Conservation (phyloP, 1,140 invertebrate species). For the Drosophila arawakana region DNA sequence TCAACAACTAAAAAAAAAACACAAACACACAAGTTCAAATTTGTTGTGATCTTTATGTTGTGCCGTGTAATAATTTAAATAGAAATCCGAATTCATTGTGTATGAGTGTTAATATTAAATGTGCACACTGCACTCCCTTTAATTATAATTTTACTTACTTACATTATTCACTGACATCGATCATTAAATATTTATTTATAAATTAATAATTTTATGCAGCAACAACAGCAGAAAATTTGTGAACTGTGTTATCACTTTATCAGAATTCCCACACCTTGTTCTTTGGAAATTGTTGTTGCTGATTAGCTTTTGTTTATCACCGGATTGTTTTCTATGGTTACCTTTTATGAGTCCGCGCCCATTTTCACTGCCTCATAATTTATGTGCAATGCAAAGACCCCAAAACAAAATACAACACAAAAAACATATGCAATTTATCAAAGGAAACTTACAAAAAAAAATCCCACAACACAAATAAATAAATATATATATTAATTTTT, state of each 20-base stretch:
- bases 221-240: slow-evolving; percentile 5
- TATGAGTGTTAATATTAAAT: slow-evolving; percentile 10
- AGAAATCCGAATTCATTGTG: background rate
- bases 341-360: slow-evolving; percentile 32
- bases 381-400: slow-evolving; percentile 46
- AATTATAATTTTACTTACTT: slow-evolving; percentile 22
- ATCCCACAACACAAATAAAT: background rate
- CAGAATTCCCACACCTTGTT: slow-evolving; percentile 37
- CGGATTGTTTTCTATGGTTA: slow-evolving; percentile 31
- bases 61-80: slow-evolving; percentile 24
- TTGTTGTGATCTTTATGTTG: slow-evolving; percentile 7
- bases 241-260: slow-evolving; percentile 38
- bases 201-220: background rate
- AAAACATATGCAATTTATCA: slow-evolving; percentile 46
- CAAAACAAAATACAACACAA: background rate
- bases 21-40: background rate
- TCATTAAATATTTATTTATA: slow-evolving; percentile 9
- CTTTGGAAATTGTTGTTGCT: slow-evolving; percentile 23
- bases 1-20: background rate
- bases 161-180: slow-evolving; percentile 25
- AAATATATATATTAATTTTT: background rate
- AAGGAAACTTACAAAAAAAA: slow-evolving; percentile 16
- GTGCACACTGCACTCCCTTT: slow-evolving; percentile 10
- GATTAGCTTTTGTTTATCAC: slow-evolving; percentile 44
- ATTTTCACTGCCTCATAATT: slow-evolving; percentile 21